Evolutionary conservation across 2,888 invertebrate genomes (phyloP).

Genomic region (Monoplex corrugatus): DNA sequence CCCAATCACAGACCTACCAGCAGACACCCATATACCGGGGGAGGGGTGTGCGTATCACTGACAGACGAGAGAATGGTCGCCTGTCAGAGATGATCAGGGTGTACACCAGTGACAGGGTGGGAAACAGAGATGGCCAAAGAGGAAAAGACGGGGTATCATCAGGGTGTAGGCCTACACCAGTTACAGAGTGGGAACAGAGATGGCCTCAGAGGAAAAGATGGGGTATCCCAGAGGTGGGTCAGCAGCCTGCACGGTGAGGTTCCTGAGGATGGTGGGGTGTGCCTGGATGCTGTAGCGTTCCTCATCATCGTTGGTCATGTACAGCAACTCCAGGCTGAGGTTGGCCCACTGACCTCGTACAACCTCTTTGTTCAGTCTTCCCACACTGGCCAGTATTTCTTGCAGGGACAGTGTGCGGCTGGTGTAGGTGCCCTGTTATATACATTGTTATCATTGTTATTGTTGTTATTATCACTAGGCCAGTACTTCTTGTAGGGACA

Average conservation of each 20-base stretch:
- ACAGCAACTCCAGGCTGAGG: constrained; percentile 82
- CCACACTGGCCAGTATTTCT: constrained; percentile 77
- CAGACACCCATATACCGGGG: too few relatives aligned
- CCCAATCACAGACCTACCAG: too few relatives aligned
- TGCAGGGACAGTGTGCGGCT: constrained; percentile 80
- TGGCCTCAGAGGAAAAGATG: constrained; percentile 78
- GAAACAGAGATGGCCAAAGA: too few relatives aligned
- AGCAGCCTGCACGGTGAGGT: constrained; percentile 82
- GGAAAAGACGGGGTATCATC: too few relatives aligned
- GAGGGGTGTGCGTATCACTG: too few relatives aligned
- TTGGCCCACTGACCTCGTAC: constrained; percentile 83
- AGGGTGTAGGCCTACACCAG: background rate
- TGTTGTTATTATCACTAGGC: too few relatives aligned
- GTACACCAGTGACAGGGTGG: too few relatives aligned
- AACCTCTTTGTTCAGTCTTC: constrained; percentile 80
- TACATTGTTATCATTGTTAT: too few relatives aligned
- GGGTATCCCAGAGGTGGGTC: constrained; percentile 83
- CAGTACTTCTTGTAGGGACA: too few relatives aligned
- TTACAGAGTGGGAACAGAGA: constrained; percentile 73
- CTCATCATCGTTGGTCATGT: constrained; percentile 83
- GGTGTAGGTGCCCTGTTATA: constrained; percentile 77
- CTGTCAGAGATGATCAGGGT: too few relatives aligned
- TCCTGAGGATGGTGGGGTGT: constrained; percentile 81
- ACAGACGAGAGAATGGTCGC: too few relatives aligned
- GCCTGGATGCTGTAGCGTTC: constrained; percentile 83